Conservation (phyloP, 2,113 vertebrate species). For the Panthera leo region DNA sequence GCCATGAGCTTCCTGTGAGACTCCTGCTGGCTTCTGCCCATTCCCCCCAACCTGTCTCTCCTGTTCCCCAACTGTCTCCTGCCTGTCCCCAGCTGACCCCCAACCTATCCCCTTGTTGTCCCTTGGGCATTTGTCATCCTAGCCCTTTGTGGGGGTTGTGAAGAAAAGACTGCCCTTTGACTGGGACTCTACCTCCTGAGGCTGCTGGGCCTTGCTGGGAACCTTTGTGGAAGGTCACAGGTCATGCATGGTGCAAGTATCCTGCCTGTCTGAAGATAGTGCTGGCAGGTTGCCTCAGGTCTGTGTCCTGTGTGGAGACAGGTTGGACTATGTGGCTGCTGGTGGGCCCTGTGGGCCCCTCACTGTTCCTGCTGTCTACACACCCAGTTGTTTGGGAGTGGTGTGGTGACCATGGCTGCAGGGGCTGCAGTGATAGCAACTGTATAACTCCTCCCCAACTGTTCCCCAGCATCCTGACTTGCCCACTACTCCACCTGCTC, state of each 20-base stretch:
- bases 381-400: neutral
- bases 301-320: neutral
- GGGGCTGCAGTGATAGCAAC: neutral
- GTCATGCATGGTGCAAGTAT: neutral
- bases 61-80: too few relatives aligned
- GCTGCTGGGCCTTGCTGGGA: neutral
- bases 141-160: neutral
- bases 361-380: neutral
- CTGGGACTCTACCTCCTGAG: neutral
- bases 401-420: neutral
- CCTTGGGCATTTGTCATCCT: neutral
- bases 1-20: neutral
- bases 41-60: neutral
- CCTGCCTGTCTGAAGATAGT: neutral
- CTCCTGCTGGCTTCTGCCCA: neutral
- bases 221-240: neutral
- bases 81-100: neutral
- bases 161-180: neutral
- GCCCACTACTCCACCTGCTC: neutral
- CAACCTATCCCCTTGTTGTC: neutral
- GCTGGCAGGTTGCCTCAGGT: neutral
- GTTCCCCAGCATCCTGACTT: neutral
- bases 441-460: neutral
- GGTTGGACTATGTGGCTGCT: neutral
- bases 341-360: neutral